Evolutionary conservation across 2,888 invertebrate genomes (phyloP), one percentile per base, ranked within the genome.

Genomic region (Lydus trimaculatus): DNA sequence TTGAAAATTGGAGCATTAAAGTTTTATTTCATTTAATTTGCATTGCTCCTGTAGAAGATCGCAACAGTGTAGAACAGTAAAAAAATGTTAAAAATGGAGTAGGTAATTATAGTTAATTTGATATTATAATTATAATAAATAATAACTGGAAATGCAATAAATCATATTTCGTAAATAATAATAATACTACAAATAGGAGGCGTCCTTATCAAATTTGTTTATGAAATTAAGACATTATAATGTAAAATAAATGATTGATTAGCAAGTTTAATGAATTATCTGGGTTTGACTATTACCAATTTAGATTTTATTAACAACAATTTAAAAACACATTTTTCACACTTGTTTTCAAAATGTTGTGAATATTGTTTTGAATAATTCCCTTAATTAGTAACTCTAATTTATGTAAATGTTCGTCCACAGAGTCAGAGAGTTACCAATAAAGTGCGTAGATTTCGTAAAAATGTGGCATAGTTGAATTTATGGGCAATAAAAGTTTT

Each of bases 401-500:
- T 70, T 67, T 70, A 70, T 70, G 70, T 65, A 67, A 67, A 67
- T 48, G 20, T 20, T 70, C n/a, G 67, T 65, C 65, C 63, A 70
- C 60, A 67, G 67, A n/a, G 65, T 1, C 67, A 67, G 65, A 70
- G 70, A 70, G 67, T 66, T 66, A 70, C 64, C 70, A 64, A 70
- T 70, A 70, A 66, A 69, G 31, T 43, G 43, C 13, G 36, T 36
- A 4, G 1, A 17, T n/a, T 17, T 17, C 17, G 43, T n/a, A 43
- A 43, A 43, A 43, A 28, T 43, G 8, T 43, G 43, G 43, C 17
- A 43, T 17, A 58, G 70, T 72, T 68, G 68, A 73, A 74, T 74
- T 74, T 74, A 74, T 72, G 64, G 65, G 59, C 65, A 66, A 74
- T 74, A 73, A 74, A 74, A 72, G 61, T 66, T 72, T 72, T 72